Conservation (phyloP, 2,113 vertebrate genomes). For the Pelvicachromis taeniatus region DNA sequence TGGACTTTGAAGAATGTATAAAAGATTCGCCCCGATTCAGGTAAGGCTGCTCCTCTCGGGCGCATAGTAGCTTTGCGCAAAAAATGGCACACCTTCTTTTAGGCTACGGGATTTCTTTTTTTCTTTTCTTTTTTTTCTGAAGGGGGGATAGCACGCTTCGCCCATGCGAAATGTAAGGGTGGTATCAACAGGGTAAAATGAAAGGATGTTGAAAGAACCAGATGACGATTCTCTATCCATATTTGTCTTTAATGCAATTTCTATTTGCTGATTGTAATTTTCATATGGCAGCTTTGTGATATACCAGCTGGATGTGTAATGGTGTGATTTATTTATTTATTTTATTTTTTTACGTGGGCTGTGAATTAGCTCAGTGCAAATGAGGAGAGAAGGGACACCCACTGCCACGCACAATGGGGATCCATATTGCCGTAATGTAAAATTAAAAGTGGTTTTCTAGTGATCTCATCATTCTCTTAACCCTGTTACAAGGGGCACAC, state of each 20-base stretch:
- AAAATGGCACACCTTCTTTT: slow-evolving; percentile 67
- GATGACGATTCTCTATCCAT: not conserved
- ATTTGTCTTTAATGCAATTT: not conserved
- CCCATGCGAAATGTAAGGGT: not conserved
- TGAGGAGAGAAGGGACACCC: slow-evolving; percentile 18
- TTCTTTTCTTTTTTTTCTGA: not conserved
- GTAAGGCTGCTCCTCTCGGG: slow-evolving; percentile 56
- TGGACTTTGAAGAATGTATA: slow-evolving; percentile 96
- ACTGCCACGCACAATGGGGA: slow-evolving; percentile 1
- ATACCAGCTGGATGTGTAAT: not conserved
- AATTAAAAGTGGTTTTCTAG: not conserved
- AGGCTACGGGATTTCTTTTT: not conserved
- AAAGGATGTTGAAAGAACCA: slow-evolving; percentile 8
- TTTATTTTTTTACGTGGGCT: not conserved
- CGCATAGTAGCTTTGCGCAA: slow-evolving; percentile 44
- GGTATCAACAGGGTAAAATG: slow-evolving; percentile 15
- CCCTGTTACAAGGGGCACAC: not conserved
- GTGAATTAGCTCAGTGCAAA: slow-evolving; percentile 1
- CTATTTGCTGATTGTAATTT: not conserved
- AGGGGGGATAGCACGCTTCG: not conserved
- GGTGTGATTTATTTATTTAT: not conserved
- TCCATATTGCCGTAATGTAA: slow-evolving; percentile 37
- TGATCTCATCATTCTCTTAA: not conserved
- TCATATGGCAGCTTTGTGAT: not conserved
- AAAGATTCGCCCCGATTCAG: slow-evolving; percentile 96